Evolutionary conservation across 23 tunicate species (phyloP).

Genomic region (Aplidium turbinatum): DNA sequence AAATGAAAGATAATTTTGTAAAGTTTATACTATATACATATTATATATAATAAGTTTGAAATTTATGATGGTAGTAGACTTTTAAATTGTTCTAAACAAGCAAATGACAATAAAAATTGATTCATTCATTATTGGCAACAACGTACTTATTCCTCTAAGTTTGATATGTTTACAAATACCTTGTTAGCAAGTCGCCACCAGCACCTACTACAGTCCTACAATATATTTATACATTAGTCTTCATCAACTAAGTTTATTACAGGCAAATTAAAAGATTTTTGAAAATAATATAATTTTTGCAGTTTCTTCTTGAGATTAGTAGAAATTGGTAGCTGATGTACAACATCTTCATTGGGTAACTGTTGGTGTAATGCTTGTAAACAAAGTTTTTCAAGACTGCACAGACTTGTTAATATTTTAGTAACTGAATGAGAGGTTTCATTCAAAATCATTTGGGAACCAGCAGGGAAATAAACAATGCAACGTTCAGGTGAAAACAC

Average conservation of each 20-base stretch:
- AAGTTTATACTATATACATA: too few species aligned
- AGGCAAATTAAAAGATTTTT: constrained; percentile 11
- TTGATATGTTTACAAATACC: neutral
- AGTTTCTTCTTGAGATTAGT: constrained; percentile 9
- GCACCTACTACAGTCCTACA: too few species aligned
- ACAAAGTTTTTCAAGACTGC: constrained; percentile 33
- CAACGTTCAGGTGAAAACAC: constrained; percentile 23
- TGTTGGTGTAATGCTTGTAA: constrained; percentile 29
- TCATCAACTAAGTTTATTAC: neutral
- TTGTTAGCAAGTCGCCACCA: too few species aligned
- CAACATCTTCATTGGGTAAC: neutral
- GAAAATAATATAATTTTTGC: constrained; percentile 3
- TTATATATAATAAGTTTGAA: too few species aligned
- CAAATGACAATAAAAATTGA: neutral
- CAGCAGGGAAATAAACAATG: constrained; percentile 30
- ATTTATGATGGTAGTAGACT: too few species aligned
- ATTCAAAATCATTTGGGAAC: constrained; percentile 3
- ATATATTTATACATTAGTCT: neutral
- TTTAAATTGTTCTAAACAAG: too few species aligned
- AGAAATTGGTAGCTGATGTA: neutral
- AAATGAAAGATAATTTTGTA: too few species aligned
- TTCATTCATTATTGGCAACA: neutral
- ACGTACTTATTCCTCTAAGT: neutral
- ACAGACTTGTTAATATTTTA: constrained; percentile 20
- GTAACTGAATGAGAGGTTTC: constrained; percentile 14